A percentile compares a stretch with the other conserved stretches of the same genome.
These are phyloP conservation scores for Hylaeus anthracinus DNA, from an alignment of 1,140 invertebrate genomes.

Conservation along the genomic window DNA sequence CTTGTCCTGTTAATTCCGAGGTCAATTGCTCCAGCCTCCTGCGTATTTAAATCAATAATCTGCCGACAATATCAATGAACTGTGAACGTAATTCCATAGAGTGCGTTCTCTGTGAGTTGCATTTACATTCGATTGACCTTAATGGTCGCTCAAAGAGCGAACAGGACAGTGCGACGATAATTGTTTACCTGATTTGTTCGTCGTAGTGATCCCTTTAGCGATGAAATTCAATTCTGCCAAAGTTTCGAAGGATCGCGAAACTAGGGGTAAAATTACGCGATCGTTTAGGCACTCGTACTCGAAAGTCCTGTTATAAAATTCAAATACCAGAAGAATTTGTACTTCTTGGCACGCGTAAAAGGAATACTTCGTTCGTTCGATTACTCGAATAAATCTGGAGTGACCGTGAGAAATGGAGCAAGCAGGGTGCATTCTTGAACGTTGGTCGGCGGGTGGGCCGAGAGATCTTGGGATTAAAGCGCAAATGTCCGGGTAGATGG, in stretches of 20 bases:
- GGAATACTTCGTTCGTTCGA: not conserved
- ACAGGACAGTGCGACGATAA: not conserved
- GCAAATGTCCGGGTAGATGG: not conserved
- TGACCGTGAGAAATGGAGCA: not conserved
- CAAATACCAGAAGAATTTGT: no score
- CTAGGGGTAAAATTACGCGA: no score
- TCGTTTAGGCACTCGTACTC: no score
- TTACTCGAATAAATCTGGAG: not conserved
- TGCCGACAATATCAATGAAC: constrained; percentile 8
- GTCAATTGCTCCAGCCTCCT: not conserved
- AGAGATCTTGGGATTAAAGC: not conserved
- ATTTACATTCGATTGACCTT: constrained; percentile 40
- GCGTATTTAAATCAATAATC: constrained; percentile 3
- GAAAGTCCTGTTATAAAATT: no score
- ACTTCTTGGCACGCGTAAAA: no score
- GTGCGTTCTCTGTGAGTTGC: constrained; percentile 15
- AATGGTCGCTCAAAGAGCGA: constrained; percentile 26
- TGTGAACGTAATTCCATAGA: constrained; percentile 17
- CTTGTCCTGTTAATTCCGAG: not conserved
- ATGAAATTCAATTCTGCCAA: no score
- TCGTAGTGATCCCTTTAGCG: no score
- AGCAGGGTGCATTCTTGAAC: not conserved
- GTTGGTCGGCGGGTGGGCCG: not conserved
- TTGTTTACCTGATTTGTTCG: not conserved
- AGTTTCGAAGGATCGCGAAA: no score